phyloP scores from a whole-genome alignment of 1,140 invertebrate genomes.

The Tigriopus japonicus region DNA sequence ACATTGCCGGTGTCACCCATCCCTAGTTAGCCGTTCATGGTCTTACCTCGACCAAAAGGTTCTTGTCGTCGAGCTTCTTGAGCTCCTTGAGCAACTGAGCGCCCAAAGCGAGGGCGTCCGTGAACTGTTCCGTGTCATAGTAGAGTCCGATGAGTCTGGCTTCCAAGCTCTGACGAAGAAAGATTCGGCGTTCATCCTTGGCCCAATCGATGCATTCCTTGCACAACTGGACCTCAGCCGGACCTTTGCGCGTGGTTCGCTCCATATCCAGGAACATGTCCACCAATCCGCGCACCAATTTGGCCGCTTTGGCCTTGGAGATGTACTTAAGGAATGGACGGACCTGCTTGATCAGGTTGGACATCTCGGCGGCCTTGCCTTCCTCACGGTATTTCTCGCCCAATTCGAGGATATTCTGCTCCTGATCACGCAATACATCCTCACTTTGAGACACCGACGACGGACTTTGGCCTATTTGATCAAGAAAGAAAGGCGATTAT shows the following conservation, averaged over 20 bases:
- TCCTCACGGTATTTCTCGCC: not conserved
- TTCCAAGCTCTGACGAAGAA: constrained; percentile 86
- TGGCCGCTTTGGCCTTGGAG: constrained; percentile 97
- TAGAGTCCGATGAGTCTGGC: constrained; percentile 79
- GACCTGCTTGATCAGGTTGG: constrained; percentile 76
- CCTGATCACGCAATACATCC: constrained; percentile 3
- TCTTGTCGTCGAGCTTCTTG: constrained; percentile 98
- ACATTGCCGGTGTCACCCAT: no score
- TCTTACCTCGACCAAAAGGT: constrained; percentile 78
- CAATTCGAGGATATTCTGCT: constrained; percentile 7
- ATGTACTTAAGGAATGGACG: constrained; percentile 77
- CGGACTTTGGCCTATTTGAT: no score
- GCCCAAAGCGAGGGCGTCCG: constrained; percentile 61
- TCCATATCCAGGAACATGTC: constrained; percentile 49
- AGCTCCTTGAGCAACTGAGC: constrained; percentile 74
- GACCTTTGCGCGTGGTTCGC: not conserved
- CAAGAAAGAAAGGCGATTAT: no score
- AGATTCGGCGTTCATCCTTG: constrained; percentile 88
- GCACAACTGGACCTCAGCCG: constrained; percentile 45
- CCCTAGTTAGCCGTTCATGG: no score
- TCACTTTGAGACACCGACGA: not conserved
- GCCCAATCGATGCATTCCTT: constrained; percentile 98
- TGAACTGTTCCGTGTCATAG: constrained; percentile 77
- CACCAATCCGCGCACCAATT: constrained; percentile 83
- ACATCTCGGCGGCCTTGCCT: constrained; percentile 43